Conservation (phyloP, 2,797 vertebrate species). For the Tinamus major region DNA sequence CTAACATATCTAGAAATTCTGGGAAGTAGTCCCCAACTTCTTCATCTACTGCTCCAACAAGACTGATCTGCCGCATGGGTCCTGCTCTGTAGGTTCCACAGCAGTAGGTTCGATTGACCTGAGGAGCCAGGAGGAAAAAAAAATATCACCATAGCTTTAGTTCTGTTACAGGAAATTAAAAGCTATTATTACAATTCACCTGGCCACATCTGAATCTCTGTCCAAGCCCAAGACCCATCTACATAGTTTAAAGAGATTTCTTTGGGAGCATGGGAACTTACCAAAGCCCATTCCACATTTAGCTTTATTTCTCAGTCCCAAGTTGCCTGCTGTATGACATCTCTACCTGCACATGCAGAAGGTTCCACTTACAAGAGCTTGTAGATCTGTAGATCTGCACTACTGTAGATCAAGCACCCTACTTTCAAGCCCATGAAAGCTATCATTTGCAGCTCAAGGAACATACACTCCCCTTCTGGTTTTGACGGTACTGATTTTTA, state of each 20-base stretch:
- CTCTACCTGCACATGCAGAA: rapidly evolving
- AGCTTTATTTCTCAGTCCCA: neutral
- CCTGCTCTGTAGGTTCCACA: conserved; percentile 96
- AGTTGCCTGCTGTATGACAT: neutral
- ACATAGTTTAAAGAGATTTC: neutral
- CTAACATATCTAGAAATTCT: conserved; percentile 98
- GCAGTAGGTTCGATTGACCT: conserved; percentile 97
- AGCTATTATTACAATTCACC: rapidly evolving
- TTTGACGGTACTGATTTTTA: neutral
- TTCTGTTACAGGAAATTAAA: neutral
- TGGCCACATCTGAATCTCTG: neutral
- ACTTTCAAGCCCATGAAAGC: neutral
- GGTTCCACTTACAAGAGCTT: too few species aligned
- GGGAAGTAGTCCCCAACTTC: conserved; percentile 98
- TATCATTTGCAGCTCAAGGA: neutral
- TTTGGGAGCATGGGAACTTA: neutral
- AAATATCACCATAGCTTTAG: neutral
- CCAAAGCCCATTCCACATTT: neutral
- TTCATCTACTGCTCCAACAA: conserved; percentile 97
- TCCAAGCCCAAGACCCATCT: neutral
- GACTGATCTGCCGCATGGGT: conserved; percentile 98
- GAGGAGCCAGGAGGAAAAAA: neutral
- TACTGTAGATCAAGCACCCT: neutral
- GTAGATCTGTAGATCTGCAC: too few species aligned
- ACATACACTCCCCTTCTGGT: neutral